A percentile compares a stretch with the other conserved stretches of the same genome.
phyloP scores from a whole-genome alignment of 2,797 vertebrate species.

The Phoeniculus purpureus region DNA sequence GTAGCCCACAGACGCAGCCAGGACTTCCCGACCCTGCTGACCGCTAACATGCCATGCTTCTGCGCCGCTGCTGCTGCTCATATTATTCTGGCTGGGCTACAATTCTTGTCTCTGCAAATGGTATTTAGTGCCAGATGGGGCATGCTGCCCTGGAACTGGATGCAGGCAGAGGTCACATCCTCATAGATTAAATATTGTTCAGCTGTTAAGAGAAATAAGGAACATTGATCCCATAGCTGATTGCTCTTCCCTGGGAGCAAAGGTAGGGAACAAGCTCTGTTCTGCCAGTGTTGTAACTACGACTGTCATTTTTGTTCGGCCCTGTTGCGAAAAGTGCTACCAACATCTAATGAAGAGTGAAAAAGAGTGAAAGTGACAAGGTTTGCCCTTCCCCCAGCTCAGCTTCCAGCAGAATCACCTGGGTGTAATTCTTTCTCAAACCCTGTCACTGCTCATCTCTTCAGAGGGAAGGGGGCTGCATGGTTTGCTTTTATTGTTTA shows the following conservation, averaged over 20 bases:
- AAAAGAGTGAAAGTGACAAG: background rate
- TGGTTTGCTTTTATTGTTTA: background rate
- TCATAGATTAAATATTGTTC: background rate
- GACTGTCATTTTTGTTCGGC: background rate
- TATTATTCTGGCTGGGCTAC: rapidly evolving
- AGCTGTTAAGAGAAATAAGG: background rate
- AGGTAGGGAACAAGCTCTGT: background rate
- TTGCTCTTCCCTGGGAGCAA: background rate
- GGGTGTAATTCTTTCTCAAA: background rate
- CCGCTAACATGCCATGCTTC: background rate
- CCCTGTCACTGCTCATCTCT: background rate
- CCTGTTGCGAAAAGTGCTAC: background rate
- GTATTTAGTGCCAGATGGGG: background rate
- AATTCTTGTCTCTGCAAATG: background rate
- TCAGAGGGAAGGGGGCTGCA: background rate
- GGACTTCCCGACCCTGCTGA: background rate
- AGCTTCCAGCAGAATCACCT: background rate
- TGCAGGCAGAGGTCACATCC: background rate
- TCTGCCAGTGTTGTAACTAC: background rate
- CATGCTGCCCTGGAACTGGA: background rate
- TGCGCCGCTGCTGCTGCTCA: background rate
- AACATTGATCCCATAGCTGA: background rate
- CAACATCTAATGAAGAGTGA: background rate
- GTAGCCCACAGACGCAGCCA: background rate
- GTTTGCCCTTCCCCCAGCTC: background rate